Evolutionary conservation across 2,888 invertebrate genomes (phyloP).

Genomic region (Eupithecia abbreviata): DNA sequence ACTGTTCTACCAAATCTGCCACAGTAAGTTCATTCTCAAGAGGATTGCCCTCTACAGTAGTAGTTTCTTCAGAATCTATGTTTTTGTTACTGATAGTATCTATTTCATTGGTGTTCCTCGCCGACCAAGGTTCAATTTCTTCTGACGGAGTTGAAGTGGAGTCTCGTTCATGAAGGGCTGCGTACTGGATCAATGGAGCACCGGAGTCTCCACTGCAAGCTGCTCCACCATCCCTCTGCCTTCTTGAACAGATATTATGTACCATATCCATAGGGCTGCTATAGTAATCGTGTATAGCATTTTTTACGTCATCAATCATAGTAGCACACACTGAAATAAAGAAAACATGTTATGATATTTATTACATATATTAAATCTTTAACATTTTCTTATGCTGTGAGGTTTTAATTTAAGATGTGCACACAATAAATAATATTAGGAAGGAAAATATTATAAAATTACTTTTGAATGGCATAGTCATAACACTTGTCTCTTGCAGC

Average conservation of each 20-base stretch:
- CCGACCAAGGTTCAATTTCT: slow-evolving; percentile 10
- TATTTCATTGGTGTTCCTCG: slow-evolving; percentile 5
- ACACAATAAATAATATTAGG: too few relatives aligned
- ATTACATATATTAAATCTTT: too few relatives aligned
- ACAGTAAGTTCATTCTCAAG: slow-evolving; percentile 13
- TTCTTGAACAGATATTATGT: slow-evolving; percentile 81
- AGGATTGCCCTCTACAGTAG: slow-evolving; percentile 9
- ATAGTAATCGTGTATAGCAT: slow-evolving; percentile 35
- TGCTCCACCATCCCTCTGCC: slow-evolving; percentile 66
- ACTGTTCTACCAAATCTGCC: slow-evolving; percentile 34
- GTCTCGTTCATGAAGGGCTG: slow-evolving; percentile 42
- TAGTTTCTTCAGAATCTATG: background rate
- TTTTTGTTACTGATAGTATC: background rate
- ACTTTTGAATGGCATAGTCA: slow-evolving; percentile 25
- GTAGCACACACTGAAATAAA: background rate
- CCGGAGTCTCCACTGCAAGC: slow-evolving; percentile 84
- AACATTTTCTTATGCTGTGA: too few relatives aligned
- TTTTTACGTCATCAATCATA: background rate
- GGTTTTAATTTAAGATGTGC: too few relatives aligned
- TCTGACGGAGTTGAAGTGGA: slow-evolving; percentile 33
- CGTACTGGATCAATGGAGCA: slow-evolving; percentile 75
- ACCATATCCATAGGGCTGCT: slow-evolving; percentile 40
- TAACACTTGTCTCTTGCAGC: slow-evolving; percentile 75
- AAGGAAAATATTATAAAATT: too few relatives aligned
- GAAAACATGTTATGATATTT: too few relatives aligned